phyloP scores from a whole-genome alignment of 1,140 invertebrate genomes.

The Plutomurus gul region DNA sequence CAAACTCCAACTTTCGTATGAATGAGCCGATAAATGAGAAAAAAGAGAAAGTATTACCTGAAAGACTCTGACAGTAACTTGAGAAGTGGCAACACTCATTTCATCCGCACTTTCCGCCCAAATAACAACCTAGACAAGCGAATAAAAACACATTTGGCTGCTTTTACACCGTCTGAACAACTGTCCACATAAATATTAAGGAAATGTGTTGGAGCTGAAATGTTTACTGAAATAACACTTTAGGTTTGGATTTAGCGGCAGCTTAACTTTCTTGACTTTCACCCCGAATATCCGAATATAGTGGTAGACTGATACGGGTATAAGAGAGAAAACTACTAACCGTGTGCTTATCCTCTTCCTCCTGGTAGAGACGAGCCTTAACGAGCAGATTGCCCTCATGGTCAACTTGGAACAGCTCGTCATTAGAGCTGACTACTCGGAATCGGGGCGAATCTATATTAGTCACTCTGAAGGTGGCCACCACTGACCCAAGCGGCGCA shows the following conservation, averaged over 20 bases:
- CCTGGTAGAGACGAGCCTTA: constrained; percentile 50
- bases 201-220: background rate
- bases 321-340: constrained; percentile 33
- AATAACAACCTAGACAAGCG: constrained; percentile 47
- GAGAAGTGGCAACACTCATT: constrained; percentile 57
- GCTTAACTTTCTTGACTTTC: background rate
- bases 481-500: constrained; percentile 49
- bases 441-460: constrained; percentile 50
- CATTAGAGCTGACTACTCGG: constrained; percentile 52
- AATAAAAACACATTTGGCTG: constrained; percentile 16
- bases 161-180: background rate
- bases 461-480: constrained; percentile 52
- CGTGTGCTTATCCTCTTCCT: constrained; percentile 52
- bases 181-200: background rate
- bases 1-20: background rate
- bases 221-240: constrained; percentile 2
- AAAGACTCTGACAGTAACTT: constrained; percentile 59
- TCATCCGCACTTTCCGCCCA: constrained; percentile 57
- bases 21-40: background rate
- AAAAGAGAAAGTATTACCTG: constrained; percentile 36
- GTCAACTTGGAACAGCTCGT: constrained; percentile 53
- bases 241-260: background rate
- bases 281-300: background rate
- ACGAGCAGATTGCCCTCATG: constrained; percentile 48
- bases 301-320: background rate